phyloP scores from a whole-genome alignment of 2,113 vertebrate species.

The Etheostoma cragini region DNA sequence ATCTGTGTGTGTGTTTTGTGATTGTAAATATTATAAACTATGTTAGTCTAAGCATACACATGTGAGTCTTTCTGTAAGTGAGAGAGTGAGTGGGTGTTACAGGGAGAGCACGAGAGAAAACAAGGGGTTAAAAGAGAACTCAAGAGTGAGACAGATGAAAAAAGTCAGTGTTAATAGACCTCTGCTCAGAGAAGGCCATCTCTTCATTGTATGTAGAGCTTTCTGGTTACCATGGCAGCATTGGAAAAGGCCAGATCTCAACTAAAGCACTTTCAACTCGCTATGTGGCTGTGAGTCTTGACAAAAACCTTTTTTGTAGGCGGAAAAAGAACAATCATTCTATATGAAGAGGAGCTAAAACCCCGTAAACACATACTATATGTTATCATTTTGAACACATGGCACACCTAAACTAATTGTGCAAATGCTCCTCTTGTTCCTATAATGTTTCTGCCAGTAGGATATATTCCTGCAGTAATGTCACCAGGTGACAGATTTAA shows the following conservation, averaged over 20 bases:
- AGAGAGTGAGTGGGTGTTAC: conserved; percentile 7
- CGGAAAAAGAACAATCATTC: conserved; percentile 47
- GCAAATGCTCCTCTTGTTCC: not conserved
- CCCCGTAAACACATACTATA: not conserved
- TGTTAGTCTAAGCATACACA: not conserved
- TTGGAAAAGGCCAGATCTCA: conserved; percentile 66
- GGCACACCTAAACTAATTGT: not conserved
- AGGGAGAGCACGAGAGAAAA: conserved; percentile 29
- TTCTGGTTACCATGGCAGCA: conserved; percentile 79
- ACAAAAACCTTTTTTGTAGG: conserved; percentile 57
- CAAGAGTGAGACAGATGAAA: conserved; percentile 64
- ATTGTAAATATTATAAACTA: not conserved
- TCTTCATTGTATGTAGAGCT: conserved; percentile 74
- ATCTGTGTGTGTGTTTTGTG: not conserved
- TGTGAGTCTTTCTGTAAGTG: conserved; percentile 4
- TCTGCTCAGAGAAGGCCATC: conserved; percentile 70
- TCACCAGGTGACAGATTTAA: not conserved
- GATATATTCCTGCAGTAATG: not conserved
- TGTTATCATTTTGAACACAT: not conserved
- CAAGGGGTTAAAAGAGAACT: conserved; percentile 66
- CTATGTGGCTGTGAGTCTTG: conserved; percentile 47
- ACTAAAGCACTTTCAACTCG: conserved; percentile 64
- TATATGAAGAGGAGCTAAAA: conserved; percentile 27
- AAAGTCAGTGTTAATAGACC: conserved; percentile 75
- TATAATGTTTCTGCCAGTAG: not conserved